phyloP scores from a whole-genome alignment of 2,888 invertebrate genomes.

The Aphrophora alni region DNA sequence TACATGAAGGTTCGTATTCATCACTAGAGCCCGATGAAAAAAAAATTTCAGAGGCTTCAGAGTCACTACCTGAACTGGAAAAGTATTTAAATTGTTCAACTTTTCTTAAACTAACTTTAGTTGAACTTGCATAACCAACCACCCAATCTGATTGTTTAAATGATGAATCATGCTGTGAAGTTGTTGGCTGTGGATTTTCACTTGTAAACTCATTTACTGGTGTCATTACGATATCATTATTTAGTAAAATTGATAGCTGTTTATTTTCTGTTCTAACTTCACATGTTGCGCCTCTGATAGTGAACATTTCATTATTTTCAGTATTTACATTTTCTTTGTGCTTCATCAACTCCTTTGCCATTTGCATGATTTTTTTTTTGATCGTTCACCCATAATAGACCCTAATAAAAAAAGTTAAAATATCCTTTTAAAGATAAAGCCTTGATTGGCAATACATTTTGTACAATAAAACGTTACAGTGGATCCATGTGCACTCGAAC shows the following conservation, averaged over 20 bases:
- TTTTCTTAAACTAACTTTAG: slow-evolving; percentile 19
- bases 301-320: not conserved
- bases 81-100: slow-evolving; percentile 3
- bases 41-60: slow-evolving; percentile 16
- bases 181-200: slow-evolving; percentile 16
- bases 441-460: too few relatives aligned
- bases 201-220: not conserved
- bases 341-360: too few relatives aligned
- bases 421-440: too few relatives aligned
- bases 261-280: slow-evolving; percentile 11
- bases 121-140: not conserved
- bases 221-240: slow-evolving; percentile 11
- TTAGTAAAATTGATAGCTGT: not conserved
- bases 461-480: too few relatives aligned
- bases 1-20: slow-evolving; percentile 7
- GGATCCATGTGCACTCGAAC: too few relatives aligned
- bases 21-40: slow-evolving; percentile 29
- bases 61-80: slow-evolving; percentile 3
- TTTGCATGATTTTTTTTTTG: too few relatives aligned
- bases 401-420: too few relatives aligned
- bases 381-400: too few relatives aligned
- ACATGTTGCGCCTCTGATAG: not conserved
- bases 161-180: not conserved
- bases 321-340: too few relatives aligned
- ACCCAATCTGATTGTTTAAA: not conserved